phyloP scores from a whole-genome alignment of 2,797 vertebrate genomes.

The Choloepus didactylus region DNA sequence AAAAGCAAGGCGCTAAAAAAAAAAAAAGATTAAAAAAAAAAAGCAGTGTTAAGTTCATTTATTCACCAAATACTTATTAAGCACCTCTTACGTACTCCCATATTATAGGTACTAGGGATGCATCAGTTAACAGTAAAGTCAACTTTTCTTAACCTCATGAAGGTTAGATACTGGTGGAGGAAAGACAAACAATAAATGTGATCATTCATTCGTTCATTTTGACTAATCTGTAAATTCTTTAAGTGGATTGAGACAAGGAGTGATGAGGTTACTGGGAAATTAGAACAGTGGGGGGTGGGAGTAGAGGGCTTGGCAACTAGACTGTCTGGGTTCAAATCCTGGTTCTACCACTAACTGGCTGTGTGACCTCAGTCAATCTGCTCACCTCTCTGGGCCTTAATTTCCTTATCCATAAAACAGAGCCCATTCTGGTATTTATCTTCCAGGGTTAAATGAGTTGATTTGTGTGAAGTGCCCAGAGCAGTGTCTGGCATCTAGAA shows the following conservation, averaged over 20 bases:
- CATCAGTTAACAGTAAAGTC: conserved; percentile 20
- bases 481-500: neutral
- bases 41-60: conserved; percentile 15
- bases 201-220: conserved; percentile 3
- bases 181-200: neutral
- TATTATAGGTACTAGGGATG: neutral
- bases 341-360: neutral
- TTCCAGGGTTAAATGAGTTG: neutral
- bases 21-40: neutral
- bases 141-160: neutral
- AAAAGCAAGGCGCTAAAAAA: neutral
- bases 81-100: neutral
- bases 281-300: no score
- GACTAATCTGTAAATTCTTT: neutral
- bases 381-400: neutral
- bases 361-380: neutral
- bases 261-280: neutral
- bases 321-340: neutral
- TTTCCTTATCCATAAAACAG: neutral
- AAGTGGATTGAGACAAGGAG: neutral
- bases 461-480: neutral
- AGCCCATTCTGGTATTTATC: no score
- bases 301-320: neutral
- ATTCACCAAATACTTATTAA: conserved; percentile 29
- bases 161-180: neutral